These are phyloP conservation scores for Habropoda laboriosa DNA, from an alignment of 1,140 invertebrate species.

Conservation along the genomic window DNA sequence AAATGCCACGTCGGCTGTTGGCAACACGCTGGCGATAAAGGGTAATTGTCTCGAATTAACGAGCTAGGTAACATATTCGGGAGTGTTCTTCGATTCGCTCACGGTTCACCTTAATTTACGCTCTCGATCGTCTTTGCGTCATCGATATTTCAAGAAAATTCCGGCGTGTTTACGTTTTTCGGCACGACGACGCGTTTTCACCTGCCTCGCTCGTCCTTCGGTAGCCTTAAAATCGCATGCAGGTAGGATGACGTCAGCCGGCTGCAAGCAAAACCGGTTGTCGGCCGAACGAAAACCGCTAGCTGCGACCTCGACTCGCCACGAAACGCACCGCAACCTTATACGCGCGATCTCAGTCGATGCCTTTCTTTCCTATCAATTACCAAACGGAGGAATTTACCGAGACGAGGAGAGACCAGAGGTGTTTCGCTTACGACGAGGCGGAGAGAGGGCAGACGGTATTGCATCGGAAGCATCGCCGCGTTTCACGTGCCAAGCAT, in stretches of 20 bases:
- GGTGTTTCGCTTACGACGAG: too few relatives aligned
- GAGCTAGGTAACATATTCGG: slow-evolving; percentile 29
- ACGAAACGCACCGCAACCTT: slow-evolving; percentile 64
- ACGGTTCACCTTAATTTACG: slow-evolving; percentile 10
- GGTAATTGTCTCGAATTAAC: slow-evolving; percentile 32
- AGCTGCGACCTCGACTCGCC: slow-evolving; percentile 73
- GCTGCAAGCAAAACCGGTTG: slow-evolving; percentile 69
- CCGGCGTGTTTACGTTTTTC: slow-evolving; percentile 47
- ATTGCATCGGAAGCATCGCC: slow-evolving; percentile 28
- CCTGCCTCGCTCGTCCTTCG: slow-evolving; percentile 68
- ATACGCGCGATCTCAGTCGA: slow-evolving; percentile 29
- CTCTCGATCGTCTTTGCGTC: background rate
- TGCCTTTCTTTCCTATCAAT: too few relatives aligned
- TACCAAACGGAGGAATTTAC: too few relatives aligned
- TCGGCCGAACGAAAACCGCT: slow-evolving; percentile 75
- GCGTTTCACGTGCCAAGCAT: slow-evolving; percentile 64
- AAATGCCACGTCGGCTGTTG: too few relatives aligned
- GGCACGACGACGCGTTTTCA: slow-evolving; percentile 53
- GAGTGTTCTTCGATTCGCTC: background rate
- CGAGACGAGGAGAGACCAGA: too few relatives aligned
- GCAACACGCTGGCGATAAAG: slow-evolving; percentile 20
- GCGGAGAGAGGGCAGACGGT: slow-evolving; percentile 9
- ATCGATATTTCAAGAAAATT: slow-evolving; percentile 38
- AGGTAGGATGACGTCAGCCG: slow-evolving; percentile 71
- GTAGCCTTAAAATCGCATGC: slow-evolving; percentile 71